Percentiles rank a stretch among this genome's conserved stretches.
phyloP scores from a whole-genome alignment of 2,113 vertebrate species.

The Siphamia tubifer region DNA sequence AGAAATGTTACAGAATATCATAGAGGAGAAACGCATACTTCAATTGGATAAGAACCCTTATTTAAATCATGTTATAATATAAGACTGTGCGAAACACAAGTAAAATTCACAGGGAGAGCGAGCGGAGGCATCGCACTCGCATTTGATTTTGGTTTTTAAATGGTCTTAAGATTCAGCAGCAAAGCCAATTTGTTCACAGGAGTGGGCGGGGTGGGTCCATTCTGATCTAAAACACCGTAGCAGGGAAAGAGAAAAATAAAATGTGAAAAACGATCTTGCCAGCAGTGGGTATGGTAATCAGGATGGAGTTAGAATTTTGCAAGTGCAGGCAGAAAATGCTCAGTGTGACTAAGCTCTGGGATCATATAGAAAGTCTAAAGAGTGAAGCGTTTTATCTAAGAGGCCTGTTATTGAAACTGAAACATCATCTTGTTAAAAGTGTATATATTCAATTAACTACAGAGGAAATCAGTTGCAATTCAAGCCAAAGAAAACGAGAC shows the following conservation, averaged over 20 bases:
- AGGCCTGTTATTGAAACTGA: neutral
- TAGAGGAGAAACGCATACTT: neutral
- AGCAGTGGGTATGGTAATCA: slow-evolving; percentile 47
- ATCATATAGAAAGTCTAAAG: neutral
- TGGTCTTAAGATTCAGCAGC: slow-evolving; percentile 21
- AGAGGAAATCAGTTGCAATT: neutral
- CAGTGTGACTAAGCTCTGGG: slow-evolving; percentile 13
- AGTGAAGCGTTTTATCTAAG: slow-evolving; percentile 15
- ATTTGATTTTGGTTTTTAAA: slow-evolving; percentile 36
- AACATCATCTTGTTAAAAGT: slow-evolving; percentile 9
- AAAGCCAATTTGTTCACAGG: slow-evolving; percentile 27
- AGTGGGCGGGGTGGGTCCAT: slow-evolving; percentile 25
- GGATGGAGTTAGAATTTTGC: slow-evolving; percentile 49
- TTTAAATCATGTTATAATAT: slow-evolving; percentile 25
- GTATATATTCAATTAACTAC: neutral
- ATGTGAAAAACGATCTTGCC: slow-evolving; percentile 52
- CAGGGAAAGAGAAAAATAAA: slow-evolving; percentile 34
- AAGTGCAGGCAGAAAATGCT: slow-evolving; percentile 49
- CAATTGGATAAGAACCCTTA: slow-evolving; percentile 1
- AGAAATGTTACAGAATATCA: neutral
- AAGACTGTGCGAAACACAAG: slow-evolving; percentile 21
- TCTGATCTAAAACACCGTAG: slow-evolving; percentile 45
- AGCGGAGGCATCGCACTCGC: slow-evolving; percentile 11
- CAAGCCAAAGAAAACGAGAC: neutral
- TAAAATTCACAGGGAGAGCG: slow-evolving; percentile 30